Evolutionary conservation across 2,797 vertebrate species (phyloP), one percentile per base, ranked within the genome.

Genomic region (Melanotaenia pygmaea): DNA sequence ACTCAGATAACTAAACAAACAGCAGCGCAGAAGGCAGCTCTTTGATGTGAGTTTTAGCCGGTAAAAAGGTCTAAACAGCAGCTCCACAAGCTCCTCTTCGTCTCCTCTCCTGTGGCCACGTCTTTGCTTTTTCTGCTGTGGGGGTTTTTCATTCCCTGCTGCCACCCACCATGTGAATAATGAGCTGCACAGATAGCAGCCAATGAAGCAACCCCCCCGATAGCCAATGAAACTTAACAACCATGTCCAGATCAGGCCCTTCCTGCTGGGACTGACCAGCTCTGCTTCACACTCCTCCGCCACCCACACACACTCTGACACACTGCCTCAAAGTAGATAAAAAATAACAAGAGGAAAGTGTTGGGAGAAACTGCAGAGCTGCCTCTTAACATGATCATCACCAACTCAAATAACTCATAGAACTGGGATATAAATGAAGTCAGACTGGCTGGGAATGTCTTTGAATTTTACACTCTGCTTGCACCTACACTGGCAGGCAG

Each of bases 191-290:
- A 94, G 92, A 91, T 89, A 94, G 83, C 91, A 86, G 80, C 89
- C 89, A 93, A 85, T 86, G 85, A 86, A 88, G 89, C 88, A 40
- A 84, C 91, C 85, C 90, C 88, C 88, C 74, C 24, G 43, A 92
- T 89, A 85, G 70, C 90, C 95, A 95, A 95, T 91, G 91, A 92
- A 93, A 94, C 81, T 90, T 94, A 96, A 94, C 92, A 94, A 89
- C 93, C 92, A 83, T 90, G 91, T 94, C 92, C 93, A 94, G 89
- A 93, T 91, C 80, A 90, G 89, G 89, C 90, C 87, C 86, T 92
- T 92, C 92, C 92, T 90, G 93, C 94, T 94, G 94, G 74, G 92
- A 83, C 91, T 90, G 85, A 91, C 89, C 91, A 85, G 80, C 80
- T 77, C 64, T 84, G 84, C 82, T 89, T 89, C 67, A 84, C 90